Percentiles rank a stretch among this genome's conserved stretches.
Evolutionary conservation across 2,888 invertebrate species (phyloP).

Genomic region (Tipula vernalis): DNA sequence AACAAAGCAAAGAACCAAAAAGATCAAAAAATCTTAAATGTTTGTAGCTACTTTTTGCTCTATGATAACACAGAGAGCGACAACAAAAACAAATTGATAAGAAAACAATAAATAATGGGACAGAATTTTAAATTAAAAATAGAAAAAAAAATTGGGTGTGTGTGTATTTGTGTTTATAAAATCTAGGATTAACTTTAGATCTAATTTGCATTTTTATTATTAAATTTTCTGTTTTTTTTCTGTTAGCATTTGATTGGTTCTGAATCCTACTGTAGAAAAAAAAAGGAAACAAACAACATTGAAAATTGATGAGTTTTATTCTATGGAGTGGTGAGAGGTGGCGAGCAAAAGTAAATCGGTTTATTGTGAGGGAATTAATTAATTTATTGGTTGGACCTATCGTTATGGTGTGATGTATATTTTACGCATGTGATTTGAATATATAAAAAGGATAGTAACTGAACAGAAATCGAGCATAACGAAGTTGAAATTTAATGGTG

Average conservation of each 20-base stretch:
- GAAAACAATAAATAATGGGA: neutral
- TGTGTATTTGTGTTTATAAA: neutral
- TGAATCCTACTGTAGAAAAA: neutral
- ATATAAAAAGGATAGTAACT: neutral
- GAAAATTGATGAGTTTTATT: neutral
- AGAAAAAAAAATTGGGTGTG: neutral
- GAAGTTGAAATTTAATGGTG: neutral
- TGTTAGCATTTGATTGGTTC: neutral
- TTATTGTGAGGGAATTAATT: neutral
- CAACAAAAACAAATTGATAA: neutral
- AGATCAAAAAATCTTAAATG: neutral
- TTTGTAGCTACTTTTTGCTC: neutral
- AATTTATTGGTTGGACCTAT: neutral
- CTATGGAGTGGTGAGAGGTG: neutral
- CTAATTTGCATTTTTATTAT: constrained; percentile 4
- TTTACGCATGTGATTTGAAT: neutral
- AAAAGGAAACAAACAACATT: neutral
- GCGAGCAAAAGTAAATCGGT: neutral
- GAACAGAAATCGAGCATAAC: neutral
- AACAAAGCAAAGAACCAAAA: neutral
- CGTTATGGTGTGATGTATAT: neutral
- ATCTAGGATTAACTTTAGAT: neutral
- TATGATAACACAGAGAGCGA: neutral
- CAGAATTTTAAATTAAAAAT: neutral
- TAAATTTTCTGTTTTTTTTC: neutral